A percentile compares a stretch with the other conserved stretches of the same genome.
phyloP scores from a whole-genome alignment of 2,888 invertebrate genomes.

The Bibio marci region DNA sequence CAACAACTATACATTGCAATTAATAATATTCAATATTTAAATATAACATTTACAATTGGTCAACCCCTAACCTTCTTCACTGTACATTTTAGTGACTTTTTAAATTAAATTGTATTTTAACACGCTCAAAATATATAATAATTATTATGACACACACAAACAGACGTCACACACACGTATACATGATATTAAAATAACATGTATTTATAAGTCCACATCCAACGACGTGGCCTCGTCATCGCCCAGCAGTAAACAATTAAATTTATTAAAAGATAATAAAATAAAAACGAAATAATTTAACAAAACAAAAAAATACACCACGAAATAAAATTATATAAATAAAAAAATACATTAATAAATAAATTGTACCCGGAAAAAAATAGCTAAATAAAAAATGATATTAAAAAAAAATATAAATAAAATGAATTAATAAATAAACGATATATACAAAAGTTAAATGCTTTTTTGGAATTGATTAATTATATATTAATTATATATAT shows the following conservation, averaged over 20 bases:
- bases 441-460: slow-evolving; percentile 4
- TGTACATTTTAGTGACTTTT: no score
- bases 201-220: not conserved
- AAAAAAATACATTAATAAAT: not conserved
- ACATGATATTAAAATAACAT: not conserved
- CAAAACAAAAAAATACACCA: not conserved
- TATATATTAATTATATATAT: no score
- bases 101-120: no score
- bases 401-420: not conserved
- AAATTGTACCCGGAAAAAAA: not conserved
- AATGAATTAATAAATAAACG: not conserved
- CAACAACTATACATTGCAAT: no score
- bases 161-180: no score
- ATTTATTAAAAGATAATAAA: not conserved
- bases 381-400: not conserved
- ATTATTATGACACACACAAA: no score
- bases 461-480: slow-evolving; percentile 8
- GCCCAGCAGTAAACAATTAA: not conserved
- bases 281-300: not conserved
- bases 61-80: no score
- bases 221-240: not conserved
- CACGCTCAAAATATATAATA: no score
- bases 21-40: no score
- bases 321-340: not conserved
- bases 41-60: no score